Conservation (phyloP, 2,113 vertebrate species). For the Ailurus styani region DNA sequence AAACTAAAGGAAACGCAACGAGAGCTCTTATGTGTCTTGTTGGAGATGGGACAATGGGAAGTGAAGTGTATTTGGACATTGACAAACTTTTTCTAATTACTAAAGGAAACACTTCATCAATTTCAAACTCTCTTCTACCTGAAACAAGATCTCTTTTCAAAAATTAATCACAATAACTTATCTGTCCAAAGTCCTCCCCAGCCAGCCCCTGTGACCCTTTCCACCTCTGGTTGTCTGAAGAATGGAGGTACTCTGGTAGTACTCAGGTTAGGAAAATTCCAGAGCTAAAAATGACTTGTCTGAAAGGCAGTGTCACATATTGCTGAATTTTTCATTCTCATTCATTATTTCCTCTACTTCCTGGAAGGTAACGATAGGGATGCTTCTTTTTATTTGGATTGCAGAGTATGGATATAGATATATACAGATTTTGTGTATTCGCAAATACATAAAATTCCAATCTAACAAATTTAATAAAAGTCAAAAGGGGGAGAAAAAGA, state of each 20-base stretch:
- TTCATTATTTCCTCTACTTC: not conserved
- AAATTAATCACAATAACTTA: not conserved
- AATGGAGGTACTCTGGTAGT: not conserved
- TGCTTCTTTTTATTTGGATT: not conserved
- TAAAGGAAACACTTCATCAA: not conserved
- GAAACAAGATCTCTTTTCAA: not conserved
- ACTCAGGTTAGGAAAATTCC: not conserved
- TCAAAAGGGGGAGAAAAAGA: not conserved
- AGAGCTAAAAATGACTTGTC: not conserved
- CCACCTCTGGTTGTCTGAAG: not conserved
- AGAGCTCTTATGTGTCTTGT: not conserved
- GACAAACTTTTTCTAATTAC: not conserved
- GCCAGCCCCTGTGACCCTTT: not conserved
- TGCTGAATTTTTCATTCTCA: not conserved
- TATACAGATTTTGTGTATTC: not conserved
- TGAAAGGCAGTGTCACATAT: not conserved
- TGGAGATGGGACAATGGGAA: not conserved
- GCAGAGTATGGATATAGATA: not conserved
- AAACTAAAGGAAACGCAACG: not conserved
- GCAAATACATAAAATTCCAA: slow-evolving; percentile 29
- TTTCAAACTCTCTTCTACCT: not conserved
- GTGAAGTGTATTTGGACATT: not conserved
- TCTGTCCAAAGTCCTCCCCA: not conserved
- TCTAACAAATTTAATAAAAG: slow-evolving; percentile 18
- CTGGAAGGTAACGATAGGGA: not conserved